These are phyloP conservation scores for Drosophila ochracea DNA, from an alignment of 2,888 invertebrate species.

Conservation along the genomic window DNA sequence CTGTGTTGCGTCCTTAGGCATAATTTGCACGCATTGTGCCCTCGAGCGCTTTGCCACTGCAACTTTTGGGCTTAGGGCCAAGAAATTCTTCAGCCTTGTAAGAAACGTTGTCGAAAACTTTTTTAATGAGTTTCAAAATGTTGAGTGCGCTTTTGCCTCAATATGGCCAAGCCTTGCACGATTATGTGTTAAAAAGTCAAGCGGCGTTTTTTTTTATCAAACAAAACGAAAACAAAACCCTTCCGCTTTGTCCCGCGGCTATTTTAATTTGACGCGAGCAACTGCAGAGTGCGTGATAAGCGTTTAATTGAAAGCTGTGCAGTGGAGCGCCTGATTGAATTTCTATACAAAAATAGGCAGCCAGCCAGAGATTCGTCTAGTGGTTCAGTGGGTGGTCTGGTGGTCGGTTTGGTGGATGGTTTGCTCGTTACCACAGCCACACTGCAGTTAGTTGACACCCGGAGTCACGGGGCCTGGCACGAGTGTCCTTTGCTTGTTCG, in stretches of 20 bases:
- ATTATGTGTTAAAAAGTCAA: conserved; percentile 4
- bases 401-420: background rate
- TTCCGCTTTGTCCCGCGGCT: conserved; percentile 4
- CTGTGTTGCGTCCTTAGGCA: conserved; percentile 4
- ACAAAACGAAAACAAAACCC: background rate
- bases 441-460: conserved; percentile 39
- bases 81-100: conserved; percentile 44
- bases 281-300: conserved; percentile 68
- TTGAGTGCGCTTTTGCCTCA: conserved; percentile 63
- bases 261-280: conserved; percentile 36
- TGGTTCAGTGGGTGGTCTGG: background rate
- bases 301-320: conserved; percentile 74
- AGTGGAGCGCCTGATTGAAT: conserved; percentile 63
- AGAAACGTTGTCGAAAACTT: conserved; percentile 66
- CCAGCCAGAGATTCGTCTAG: conserved; percentile 34
- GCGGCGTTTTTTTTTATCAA: background rate
- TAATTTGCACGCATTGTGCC: conserved; percentile 19
- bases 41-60: conserved; percentile 33
- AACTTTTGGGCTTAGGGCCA: conserved; percentile 25
- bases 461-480: background rate
- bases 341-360: conserved; percentile 59
- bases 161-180: conserved; percentile 14
- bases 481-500: conserved; percentile 31
- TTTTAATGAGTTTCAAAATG: conserved; percentile 80
- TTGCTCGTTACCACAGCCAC: conserved; percentile 15